These are phyloP conservation scores for Tetrapedia diversipes DNA, from an alignment of 2,888 invertebrate species.

Conservation along the genomic window DNA sequence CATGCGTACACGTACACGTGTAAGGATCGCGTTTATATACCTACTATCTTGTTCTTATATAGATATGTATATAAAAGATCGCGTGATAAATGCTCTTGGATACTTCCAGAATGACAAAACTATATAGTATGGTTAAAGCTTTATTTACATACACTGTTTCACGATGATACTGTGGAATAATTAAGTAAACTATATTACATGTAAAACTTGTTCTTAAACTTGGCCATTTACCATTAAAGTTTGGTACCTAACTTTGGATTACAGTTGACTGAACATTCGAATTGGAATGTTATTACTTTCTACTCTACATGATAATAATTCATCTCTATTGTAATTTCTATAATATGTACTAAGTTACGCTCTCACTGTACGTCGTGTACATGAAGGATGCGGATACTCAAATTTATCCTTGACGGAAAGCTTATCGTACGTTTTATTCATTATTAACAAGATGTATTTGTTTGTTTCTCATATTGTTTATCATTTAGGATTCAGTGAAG, in stretches of 20 bases:
- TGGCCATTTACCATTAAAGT: conserved; percentile 78
- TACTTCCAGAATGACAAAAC: not conserved
- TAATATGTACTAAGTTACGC: conserved; percentile 26
- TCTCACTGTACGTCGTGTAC: conserved; percentile 12
- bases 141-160: conserved; percentile 80
- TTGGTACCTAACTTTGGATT: conserved; percentile 71
- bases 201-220: conserved; percentile 78
- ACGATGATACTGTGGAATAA: conserved; percentile 77
- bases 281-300: conserved; percentile 32
- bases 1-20: too few species aligned
- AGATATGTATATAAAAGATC: too few species aligned
- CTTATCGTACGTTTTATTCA: not conserved
- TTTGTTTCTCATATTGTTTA: not conserved
- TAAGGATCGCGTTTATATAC: too few species aligned
- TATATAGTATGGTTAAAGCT: conserved; percentile 67
- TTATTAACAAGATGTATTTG: not conserved
- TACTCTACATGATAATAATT: conserved; percentile 62
- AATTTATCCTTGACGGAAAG: not conserved
- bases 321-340: conserved; percentile 54
- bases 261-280: conserved; percentile 58
- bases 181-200: conserved; percentile 76
- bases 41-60: too few species aligned
- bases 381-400: conserved; percentile 12
- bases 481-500: not conserved
- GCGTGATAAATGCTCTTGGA: not conserved